These are phyloP conservation scores for Heteromormyrus szaboi DNA, from an alignment of 2,797 vertebrate genomes.

Conservation along the genomic window DNA sequence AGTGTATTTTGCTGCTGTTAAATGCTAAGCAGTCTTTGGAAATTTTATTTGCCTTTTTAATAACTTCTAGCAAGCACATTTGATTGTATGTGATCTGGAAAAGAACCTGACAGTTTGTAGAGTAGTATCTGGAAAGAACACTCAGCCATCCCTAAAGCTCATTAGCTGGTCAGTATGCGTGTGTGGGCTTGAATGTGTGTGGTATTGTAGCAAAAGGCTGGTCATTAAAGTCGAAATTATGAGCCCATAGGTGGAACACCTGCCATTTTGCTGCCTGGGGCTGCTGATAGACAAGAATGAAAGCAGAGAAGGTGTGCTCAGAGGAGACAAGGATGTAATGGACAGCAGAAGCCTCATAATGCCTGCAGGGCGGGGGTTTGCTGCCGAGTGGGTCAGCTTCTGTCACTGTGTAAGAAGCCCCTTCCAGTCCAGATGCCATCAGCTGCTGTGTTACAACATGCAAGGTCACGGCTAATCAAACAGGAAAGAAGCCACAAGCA, in stretches of 20 bases:
- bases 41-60: not conserved
- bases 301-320: not conserved
- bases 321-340: not conserved
- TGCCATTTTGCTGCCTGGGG: not conserved
- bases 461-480: not conserved
- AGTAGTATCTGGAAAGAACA: not conserved
- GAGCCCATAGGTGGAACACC: not conserved
- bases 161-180: not conserved
- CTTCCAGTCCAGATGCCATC: not conserved
- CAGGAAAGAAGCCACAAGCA: not conserved
- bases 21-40: not conserved
- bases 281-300: not conserved
- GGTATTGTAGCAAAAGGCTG: not conserved
- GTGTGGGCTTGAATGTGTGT: not conserved
- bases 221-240: not conserved
- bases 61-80: not conserved
- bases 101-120: not conserved
- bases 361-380: not conserved
- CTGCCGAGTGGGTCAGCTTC: not conserved
- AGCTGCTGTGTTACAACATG: not conserved
- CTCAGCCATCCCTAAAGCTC: conserved; percentile 1
- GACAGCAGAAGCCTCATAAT: not conserved
- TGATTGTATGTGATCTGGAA: not conserved
- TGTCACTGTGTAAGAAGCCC: not conserved
- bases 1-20: not conserved